Conservation (phyloP, 2,113 vertebrate species). For the Nasalis larvatus region DNA sequence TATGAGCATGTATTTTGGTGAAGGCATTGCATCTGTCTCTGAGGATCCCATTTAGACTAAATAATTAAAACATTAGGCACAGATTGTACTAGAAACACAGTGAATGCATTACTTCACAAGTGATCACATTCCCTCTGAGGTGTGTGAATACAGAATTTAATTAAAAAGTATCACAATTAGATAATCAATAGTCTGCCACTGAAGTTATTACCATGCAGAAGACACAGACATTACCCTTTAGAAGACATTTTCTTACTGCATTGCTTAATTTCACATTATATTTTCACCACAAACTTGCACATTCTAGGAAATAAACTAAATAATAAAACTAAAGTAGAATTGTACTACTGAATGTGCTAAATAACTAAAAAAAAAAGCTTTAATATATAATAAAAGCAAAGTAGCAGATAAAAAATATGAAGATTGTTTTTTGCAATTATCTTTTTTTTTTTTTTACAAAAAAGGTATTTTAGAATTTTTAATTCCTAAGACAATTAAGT, state of each 20-base stretch:
- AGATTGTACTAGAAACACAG: background rate
- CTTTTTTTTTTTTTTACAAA: background rate
- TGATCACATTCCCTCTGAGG: slow-evolving; percentile 8
- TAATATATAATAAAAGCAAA: background rate
- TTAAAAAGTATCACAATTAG: slow-evolving; percentile 50
- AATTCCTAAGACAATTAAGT: background rate
- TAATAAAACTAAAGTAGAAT: background rate
- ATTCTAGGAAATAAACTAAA: slow-evolving; percentile 2
- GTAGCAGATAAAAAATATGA: background rate
- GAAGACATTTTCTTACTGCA: background rate
- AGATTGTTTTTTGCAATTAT: background rate
- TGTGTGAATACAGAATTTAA: slow-evolving; percentile 21
- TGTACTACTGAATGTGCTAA: background rate
- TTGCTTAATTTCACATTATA: background rate
- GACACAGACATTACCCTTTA: background rate
- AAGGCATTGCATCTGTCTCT: background rate
- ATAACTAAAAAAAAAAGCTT: background rate
- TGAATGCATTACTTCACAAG: slow-evolving; percentile 3
- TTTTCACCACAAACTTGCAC: background rate
- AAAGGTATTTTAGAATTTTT: background rate
- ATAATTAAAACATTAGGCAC: background rate
- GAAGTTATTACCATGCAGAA: background rate
- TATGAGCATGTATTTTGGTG: background rate
- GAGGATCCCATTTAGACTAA: background rate
- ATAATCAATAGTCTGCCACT: background rate